Conservation (phyloP, 2,888 invertebrate genomes). For the Orthosia incerta region DNA sequence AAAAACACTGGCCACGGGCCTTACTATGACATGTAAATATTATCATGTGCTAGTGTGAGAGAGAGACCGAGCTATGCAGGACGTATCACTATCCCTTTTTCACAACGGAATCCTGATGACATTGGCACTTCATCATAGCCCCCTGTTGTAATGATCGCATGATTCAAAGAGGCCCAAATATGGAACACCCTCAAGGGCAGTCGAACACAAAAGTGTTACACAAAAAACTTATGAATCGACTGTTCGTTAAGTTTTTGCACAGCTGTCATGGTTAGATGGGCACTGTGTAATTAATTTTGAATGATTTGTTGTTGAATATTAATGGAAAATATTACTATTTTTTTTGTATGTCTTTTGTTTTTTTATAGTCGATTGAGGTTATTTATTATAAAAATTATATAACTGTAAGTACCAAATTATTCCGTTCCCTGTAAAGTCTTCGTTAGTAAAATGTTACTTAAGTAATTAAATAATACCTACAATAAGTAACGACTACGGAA, state of each 20-base stretch:
- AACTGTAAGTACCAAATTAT: no score
- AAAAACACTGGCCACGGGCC: slow-evolving; percentile 29
- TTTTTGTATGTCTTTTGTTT: slow-evolving; percentile 6
- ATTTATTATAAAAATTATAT: no score
- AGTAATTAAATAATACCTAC: neutral
- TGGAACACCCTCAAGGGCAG: slow-evolving; percentile 66
- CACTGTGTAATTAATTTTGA: slow-evolving; percentile 57
- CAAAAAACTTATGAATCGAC: slow-evolving; percentile 58
- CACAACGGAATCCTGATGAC: no score
- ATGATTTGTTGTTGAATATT: slow-evolving; percentile 37
- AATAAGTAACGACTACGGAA: neutral
- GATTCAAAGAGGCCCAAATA: slow-evolving; percentile 66
- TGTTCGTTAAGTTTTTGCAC: slow-evolving; percentile 63
- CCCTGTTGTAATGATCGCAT: slow-evolving; percentile 47
- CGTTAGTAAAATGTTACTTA: neutral
- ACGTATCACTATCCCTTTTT: no score
- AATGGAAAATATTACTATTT: slow-evolving; percentile 10
- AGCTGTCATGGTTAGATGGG: slow-evolving; percentile 55
- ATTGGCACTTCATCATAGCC: no score
- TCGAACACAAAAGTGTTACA: slow-evolving; percentile 42
- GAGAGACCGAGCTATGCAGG: no score
- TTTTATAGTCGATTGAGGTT: no score
- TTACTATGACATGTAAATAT: no score
- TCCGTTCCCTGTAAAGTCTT: neutral
- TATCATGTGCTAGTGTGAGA: no score